These are phyloP conservation scores for Columba guinea DNA, from an alignment of 2,797 vertebrate genomes.

Conservation along the genomic window DNA sequence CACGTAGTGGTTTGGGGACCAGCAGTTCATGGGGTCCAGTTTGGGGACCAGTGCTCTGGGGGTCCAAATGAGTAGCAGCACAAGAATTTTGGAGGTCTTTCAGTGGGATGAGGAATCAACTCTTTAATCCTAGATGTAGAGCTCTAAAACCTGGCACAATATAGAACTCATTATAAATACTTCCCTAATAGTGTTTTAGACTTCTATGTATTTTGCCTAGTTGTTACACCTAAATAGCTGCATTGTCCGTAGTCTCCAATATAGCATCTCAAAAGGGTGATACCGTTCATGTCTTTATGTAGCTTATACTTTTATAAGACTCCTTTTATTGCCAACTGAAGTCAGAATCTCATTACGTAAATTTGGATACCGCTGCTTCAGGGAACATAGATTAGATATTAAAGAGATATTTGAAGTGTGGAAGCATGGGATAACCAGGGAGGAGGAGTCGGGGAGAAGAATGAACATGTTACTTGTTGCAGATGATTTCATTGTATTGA, in stretches of 20 bases:
- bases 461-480: neutral
- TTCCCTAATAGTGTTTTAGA: neutral
- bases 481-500: neutral
- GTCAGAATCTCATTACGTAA: neutral
- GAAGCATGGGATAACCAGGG: neutral
- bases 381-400: neutral
- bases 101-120: neutral
- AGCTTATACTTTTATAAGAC: neutral
- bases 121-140: neutral
- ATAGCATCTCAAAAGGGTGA: neutral
- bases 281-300: neutral
- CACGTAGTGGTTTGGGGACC: fast-evolving
- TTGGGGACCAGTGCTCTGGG: neutral
- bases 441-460: neutral
- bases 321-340: neutral
- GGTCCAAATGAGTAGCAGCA: neutral
- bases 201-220: neutral
- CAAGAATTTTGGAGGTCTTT: neutral
- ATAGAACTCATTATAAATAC: neutral
- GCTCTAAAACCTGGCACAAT: neutral
- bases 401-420: neutral
- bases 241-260: neutral
- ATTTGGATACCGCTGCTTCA: neutral
- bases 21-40: neutral
- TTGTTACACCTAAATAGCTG: neutral